Evolutionary conservation across 1,140 invertebrate species (phyloP).

Genomic region (Drosophila sp.): DNA sequence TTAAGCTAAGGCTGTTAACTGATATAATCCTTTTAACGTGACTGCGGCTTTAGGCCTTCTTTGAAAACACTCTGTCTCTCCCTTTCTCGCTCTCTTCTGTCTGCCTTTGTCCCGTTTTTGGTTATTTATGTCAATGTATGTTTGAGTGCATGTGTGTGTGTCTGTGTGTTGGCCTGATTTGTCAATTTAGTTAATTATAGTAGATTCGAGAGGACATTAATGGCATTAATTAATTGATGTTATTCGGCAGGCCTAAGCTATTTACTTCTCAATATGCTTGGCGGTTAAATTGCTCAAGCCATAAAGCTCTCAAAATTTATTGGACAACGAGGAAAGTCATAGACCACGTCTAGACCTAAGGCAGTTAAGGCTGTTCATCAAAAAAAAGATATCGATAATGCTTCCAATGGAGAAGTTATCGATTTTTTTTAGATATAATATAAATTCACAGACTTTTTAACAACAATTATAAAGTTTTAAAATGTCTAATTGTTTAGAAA

Average conservation of each 20-base stretch:
- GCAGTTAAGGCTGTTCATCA: too few species aligned
- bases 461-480: too few species aligned
- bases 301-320: not conserved
- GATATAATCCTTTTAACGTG: constrained; percentile 45
- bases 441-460: too few species aligned
- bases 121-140: constrained; percentile 5
- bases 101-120: constrained; percentile 1
- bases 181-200: constrained; percentile 71
- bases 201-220: constrained; percentile 59
- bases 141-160: not conserved
- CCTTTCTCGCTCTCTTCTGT: not conserved
- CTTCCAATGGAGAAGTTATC: too few species aligned
- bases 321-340: too few species aligned
- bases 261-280: constrained; percentile 33
- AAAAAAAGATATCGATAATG: too few species aligned
- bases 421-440: too few species aligned
- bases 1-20: constrained; percentile 61
- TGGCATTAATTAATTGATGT: constrained; percentile 73
- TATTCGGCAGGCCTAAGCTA: constrained; percentile 45
- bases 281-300: constrained; percentile 2
- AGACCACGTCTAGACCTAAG: too few species aligned
- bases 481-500: too few species aligned
- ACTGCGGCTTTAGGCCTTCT: constrained; percentile 26
- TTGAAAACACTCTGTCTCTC: not conserved
- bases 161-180: constrained; percentile 52